phyloP scores from a whole-genome alignment of 2,113 vertebrate genomes.

The Callithrix jacchus region DNA sequence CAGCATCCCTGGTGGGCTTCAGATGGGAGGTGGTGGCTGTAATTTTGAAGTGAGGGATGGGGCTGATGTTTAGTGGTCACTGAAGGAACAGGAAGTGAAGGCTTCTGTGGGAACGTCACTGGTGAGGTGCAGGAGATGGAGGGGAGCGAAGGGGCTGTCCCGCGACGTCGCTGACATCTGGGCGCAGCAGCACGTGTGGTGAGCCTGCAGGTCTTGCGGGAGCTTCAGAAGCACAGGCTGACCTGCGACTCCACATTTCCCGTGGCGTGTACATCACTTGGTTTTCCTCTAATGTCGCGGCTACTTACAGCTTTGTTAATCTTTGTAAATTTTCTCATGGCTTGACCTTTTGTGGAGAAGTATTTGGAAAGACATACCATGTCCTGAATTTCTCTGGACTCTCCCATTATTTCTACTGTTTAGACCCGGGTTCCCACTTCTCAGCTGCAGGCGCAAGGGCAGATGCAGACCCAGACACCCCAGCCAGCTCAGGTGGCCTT shows the following conservation, averaged over 20 bases:
- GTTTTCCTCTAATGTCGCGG: too few species aligned
- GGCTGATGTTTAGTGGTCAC: too few species aligned
- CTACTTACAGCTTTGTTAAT: neutral
- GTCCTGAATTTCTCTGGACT: neutral
- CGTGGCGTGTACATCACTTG: accelerated
- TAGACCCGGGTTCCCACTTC: conserved; percentile 80
- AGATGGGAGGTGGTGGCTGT: accelerated
- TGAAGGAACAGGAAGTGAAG: neutral
- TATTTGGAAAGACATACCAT: neutral
- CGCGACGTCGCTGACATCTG: accelerated
- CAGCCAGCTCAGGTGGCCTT: conserved; percentile 90
- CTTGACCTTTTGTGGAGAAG: neutral
- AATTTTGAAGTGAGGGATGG: neutral
- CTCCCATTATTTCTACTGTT: neutral
- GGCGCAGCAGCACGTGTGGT: accelerated
- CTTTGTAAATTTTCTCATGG: accelerated
- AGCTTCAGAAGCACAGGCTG: neutral
- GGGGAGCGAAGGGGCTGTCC: neutral
- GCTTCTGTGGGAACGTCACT: neutral
- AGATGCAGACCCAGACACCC: conserved; percentile 85
- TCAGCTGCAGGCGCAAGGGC: conserved; percentile 86
- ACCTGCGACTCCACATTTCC: neutral
- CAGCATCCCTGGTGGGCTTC: neutral
- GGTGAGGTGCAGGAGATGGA: accelerated
- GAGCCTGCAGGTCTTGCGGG: accelerated